A percentile compares a stretch with the other conserved stretches of the same genome.
These are phyloP conservation scores for Ypsolopha scabrella DNA, from an alignment of 2,888 invertebrate genomes.

Conservation along the genomic window DNA sequence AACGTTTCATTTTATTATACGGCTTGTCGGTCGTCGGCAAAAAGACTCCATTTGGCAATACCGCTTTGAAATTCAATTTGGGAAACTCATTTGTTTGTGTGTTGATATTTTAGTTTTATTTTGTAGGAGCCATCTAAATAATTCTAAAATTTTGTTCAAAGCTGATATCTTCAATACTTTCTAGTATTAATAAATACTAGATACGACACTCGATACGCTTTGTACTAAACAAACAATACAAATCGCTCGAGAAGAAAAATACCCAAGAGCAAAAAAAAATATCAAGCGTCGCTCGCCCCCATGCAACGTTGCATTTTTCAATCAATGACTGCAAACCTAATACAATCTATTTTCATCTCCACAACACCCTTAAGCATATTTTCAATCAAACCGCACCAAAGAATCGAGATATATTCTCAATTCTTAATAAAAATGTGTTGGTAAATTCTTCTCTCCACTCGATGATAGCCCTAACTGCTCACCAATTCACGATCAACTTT, in stretches of 20 bases:
- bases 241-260: constrained; percentile 1
- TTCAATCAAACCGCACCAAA: constrained; percentile 56
- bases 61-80: not conserved
- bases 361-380: constrained; percentile 56
- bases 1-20: not conserved
- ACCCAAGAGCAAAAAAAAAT: constrained; percentile 9
- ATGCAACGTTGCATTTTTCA: constrained; percentile 13
- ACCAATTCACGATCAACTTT: constrained; percentile 5
- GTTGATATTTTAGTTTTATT: too few species aligned
- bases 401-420: constrained; percentile 43
- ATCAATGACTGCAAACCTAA: constrained; percentile 44
- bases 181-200: not conserved
- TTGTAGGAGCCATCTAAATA: not conserved
- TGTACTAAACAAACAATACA: not conserved
- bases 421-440: constrained; percentile 64
- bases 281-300: constrained; percentile 16
- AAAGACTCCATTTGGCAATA: not conserved
- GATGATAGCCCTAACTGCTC: constrained; percentile 11
- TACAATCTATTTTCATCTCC: constrained; percentile 32
- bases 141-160: not conserved
- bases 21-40: not conserved
- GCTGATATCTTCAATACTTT: not conserved
- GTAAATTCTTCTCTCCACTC: constrained; percentile 28
- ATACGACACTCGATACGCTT: not conserved
- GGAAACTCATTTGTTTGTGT: too few species aligned